phyloP scores from a whole-genome alignment of 2,797 vertebrate genomes.

The Loris lydekkerianus region DNA sequence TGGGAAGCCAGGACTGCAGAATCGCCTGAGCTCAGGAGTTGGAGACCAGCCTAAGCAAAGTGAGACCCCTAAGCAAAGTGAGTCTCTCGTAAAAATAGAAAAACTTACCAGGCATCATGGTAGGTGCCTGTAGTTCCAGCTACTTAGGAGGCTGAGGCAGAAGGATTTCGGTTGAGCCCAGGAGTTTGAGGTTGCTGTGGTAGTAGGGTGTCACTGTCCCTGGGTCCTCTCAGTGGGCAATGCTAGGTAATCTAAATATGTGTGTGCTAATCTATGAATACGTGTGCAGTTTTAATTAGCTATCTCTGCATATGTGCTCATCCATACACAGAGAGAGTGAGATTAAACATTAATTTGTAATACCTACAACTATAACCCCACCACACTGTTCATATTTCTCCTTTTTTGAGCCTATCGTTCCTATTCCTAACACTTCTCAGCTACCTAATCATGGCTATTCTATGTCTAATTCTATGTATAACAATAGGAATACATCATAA shows the following conservation, averaged over 20 bases:
- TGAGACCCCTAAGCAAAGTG: too few relatives aligned
- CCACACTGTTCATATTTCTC: not conserved
- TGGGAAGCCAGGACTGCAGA: too few relatives aligned
- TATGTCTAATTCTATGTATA: not conserved
- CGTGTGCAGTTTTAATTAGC: not conserved
- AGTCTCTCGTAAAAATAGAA: too few relatives aligned
- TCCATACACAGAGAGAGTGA: not conserved
- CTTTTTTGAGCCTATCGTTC: not conserved
- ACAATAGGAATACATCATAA: too few relatives aligned
- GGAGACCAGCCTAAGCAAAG: too few relatives aligned
- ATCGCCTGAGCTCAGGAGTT: too few relatives aligned
- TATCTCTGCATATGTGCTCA: rapidly evolving
- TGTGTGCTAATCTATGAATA: not conserved
- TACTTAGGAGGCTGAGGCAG: too few relatives aligned
- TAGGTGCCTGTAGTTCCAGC: too few relatives aligned
- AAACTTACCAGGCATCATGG: too few relatives aligned
- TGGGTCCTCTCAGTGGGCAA: too few relatives aligned
- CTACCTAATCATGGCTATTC: not conserved
- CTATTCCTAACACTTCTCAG: not conserved
- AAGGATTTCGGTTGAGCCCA: too few relatives aligned
- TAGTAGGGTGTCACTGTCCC: not conserved
- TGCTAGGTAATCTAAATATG: rapidly evolving
- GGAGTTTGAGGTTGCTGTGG: not conserved
- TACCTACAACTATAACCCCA: not conserved
- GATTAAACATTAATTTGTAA: too few relatives aligned